Base-by-base conservation (phyloP, 2,113 vertebrate genomes). In the Xyrauchen texanus region DNA sequence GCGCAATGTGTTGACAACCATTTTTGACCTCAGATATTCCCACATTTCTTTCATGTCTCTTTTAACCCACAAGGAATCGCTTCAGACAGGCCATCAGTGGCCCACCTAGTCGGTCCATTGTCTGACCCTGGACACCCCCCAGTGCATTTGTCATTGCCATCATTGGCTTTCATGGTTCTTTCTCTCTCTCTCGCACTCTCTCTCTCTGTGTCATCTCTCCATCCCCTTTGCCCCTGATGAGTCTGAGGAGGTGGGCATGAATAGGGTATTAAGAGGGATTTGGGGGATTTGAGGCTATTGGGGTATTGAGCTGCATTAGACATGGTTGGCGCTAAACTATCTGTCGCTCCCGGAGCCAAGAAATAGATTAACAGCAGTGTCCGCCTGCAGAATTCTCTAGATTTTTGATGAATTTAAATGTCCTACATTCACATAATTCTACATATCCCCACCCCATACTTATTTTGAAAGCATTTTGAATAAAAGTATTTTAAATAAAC, bases 301-400 rank as follows among this genome's bases (percentile, higher is more conserved):
- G 49, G 76, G 62, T 78, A 72, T 71, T 72, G 73, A 77, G 61
- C 51, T 65, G 55, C 67, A 80, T 80, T 83, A 66, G 82, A 77
- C 73, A 83, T 66, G 71, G 65, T 76, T 44, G 8, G 60, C 45
- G 49, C 58, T 72, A 73, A 68, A 76, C 7, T 79, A 77, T 79
- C 73, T 71, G 21, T 34, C 21, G 21, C 21, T 34, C 15, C 46
- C 12, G 8, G 66, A 80, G 82, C 77, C 55, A 63, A 79, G 60
- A 75, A 65, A 34, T 34, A 83, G 21, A 52, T 21, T 45, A 53
- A 44, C 12, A 5, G 13, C 15, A 34, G 21, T 34, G 21, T 34
- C 21, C 21, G 21, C 21, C 21, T 34, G 3, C 21, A 34, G 21
- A 34, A 34, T 34, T 34, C 21, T 34, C 1, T 34, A 34, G 21